Conservation (phyloP, 2,113 vertebrate genomes). For the Sciurus niger region DNA sequence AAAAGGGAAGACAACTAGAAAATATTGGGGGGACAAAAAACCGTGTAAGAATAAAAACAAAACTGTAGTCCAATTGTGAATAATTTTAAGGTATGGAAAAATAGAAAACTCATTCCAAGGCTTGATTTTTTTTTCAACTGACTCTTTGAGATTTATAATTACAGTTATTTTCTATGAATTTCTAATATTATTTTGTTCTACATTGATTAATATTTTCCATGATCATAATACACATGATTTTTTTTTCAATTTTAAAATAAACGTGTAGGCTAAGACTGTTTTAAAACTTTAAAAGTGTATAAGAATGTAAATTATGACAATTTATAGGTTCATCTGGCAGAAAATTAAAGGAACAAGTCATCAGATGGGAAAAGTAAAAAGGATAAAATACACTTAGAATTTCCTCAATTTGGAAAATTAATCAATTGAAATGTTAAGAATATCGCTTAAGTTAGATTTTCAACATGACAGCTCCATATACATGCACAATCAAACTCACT, state of each 20-base stretch:
- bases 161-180: not conserved
- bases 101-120: not conserved
- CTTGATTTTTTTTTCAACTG: not conserved
- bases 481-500: not conserved
- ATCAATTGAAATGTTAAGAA: not conserved
- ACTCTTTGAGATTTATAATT: not conserved
- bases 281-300: not conserved
- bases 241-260: not conserved
- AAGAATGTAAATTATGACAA: not conserved
- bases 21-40: not conserved
- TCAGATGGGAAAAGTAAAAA: not conserved
- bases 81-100: not conserved
- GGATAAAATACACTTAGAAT: not conserved
- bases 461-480: not conserved
- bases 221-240: not conserved
- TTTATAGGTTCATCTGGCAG: not conserved
- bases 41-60: not conserved
- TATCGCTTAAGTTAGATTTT: not conserved
- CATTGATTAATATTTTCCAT: not conserved
- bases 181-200: not conserved
- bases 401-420: not conserved
- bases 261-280: not conserved
- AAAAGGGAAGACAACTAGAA: not conserved
- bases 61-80: not conserved
- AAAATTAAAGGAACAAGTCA: constrained; percentile 9